Percentiles rank a stretch among this genome's conserved stretches.
phyloP scores from a whole-genome alignment of 2,888 invertebrate species.

The Hemistola chrysoprasaria region DNA sequence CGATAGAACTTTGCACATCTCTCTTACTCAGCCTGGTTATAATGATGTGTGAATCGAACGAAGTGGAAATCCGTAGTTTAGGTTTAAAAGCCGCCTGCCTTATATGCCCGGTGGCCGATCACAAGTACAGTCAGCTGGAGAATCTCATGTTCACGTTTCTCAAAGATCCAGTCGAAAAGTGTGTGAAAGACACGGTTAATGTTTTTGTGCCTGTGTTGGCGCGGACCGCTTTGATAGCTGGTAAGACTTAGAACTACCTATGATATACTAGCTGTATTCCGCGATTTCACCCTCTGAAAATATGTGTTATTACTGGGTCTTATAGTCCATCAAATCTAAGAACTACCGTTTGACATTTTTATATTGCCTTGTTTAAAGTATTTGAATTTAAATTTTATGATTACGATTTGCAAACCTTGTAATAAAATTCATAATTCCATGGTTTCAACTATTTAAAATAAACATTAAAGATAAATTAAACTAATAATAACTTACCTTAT shows the following conservation, averaged over 20 bases:
- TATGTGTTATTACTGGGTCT: too few relatives aligned
- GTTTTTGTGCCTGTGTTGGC: conserved; percentile 69
- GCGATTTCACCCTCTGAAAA: too few relatives aligned
- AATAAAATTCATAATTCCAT: too few relatives aligned
- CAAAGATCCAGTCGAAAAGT: conserved; percentile 64
- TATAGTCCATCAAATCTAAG: too few relatives aligned
- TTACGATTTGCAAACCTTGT: too few relatives aligned
- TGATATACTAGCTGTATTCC: too few relatives aligned
- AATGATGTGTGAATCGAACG: conserved; percentile 75
- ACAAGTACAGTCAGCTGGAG: conserved; percentile 70
- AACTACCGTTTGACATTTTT: too few relatives aligned
- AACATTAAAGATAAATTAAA: too few relatives aligned
- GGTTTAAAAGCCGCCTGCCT: conserved; percentile 69
- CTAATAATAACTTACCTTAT: too few relatives aligned
- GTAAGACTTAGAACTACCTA: conserved; percentile 36
- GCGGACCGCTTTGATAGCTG: conserved; percentile 65
- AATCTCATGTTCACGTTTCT: conserved; percentile 69
- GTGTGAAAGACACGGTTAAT: conserved; percentile 64
- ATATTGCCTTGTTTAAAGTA: too few relatives aligned
- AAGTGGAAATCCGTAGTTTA: conserved; percentile 60
- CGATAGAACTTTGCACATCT: conserved; percentile 72
- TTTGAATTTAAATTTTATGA: too few relatives aligned
- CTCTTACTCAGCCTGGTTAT: conserved; percentile 68
- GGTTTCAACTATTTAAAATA: too few relatives aligned
- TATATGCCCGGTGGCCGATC: conserved; percentile 67